Evolutionary conservation across 1,140 invertebrate genomes (phyloP).

Genomic region (Heliconius hewitsoni): DNA sequence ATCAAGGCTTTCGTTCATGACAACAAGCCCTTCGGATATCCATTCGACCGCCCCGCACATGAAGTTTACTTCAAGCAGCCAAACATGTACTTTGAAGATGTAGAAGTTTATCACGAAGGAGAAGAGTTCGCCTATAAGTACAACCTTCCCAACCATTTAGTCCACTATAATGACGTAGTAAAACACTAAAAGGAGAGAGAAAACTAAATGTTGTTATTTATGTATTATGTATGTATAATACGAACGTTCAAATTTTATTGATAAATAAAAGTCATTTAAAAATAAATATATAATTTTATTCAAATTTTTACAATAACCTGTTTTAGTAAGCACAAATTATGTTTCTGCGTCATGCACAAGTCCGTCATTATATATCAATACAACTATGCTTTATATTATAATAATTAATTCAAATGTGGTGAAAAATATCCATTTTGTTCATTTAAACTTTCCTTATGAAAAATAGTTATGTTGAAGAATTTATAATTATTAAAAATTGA

Average conservation of each 20-base stretch:
- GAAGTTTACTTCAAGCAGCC: constrained; percentile 82
- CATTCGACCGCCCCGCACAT: constrained; percentile 84
- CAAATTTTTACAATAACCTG: too few species aligned
- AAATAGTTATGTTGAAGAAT: constrained; percentile 66
- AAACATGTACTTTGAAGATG: constrained; percentile 86
- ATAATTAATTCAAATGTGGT: constrained; percentile 51
- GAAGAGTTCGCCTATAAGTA: constrained; percentile 69
- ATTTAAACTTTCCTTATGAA: constrained; percentile 53
- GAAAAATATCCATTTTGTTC: constrained; percentile 57
- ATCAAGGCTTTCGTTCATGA: constrained; percentile 66
- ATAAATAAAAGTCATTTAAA: constrained; percentile 12
- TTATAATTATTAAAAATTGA: constrained; percentile 55
- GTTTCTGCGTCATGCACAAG: not conserved
- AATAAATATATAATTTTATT: constrained; percentile 9
- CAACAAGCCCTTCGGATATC: constrained; percentile 83
- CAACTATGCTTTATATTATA: not conserved
- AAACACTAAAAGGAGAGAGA: constrained; percentile 7
- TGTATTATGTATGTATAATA: not conserved
- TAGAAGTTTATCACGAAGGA: constrained; percentile 84
- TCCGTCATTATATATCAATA: not conserved
- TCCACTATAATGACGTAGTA: not conserved
- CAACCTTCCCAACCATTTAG: constrained; percentile 47
- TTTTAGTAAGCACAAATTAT: not conserved
- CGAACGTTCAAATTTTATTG: not conserved
- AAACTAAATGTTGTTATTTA: not conserved